Conservation (phyloP, 2,113 vertebrate species). For the Podarcis cretensis region DNA sequence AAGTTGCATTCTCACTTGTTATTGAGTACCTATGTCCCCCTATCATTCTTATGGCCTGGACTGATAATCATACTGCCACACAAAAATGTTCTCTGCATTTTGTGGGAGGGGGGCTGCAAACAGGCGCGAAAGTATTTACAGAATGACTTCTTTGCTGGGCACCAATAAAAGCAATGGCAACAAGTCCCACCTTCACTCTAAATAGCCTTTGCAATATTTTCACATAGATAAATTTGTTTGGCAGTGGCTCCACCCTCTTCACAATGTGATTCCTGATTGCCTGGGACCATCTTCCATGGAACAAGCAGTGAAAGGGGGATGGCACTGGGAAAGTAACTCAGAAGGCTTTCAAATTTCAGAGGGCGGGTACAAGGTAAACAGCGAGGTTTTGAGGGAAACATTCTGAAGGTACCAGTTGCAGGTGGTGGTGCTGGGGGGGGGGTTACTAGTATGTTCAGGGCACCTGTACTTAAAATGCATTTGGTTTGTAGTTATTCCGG, state of each 20-base stretch:
- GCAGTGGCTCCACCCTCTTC: background rate
- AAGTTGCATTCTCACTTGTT: slow-evolving; percentile 18
- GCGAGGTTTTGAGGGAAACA: background rate
- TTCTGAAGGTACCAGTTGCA: background rate
- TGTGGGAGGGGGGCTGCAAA: no score
- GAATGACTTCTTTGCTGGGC: no score
- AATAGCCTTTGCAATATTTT: background rate
- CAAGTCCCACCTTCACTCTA: background rate
- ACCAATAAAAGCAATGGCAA: no score
- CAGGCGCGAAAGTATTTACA: background rate
- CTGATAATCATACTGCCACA: no score
- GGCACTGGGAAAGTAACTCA: background rate
- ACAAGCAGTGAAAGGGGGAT: background rate
- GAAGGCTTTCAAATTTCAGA: background rate
- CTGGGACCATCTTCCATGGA: background rate
- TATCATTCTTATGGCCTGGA: background rate
- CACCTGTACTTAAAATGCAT: slow-evolving; percentile 25
- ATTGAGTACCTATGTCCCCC: background rate
- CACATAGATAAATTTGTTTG: no score
- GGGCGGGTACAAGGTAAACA: background rate
- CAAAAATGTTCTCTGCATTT: no score
- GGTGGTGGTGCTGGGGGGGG: no score
- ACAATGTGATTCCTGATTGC: background rate
- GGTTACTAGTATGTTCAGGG: slow-evolving; percentile 16
- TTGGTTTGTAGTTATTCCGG: slow-evolving; percentile 14